Conservation (phyloP, 2,797 vertebrate species). For the Cyclura pinguis region DNA sequence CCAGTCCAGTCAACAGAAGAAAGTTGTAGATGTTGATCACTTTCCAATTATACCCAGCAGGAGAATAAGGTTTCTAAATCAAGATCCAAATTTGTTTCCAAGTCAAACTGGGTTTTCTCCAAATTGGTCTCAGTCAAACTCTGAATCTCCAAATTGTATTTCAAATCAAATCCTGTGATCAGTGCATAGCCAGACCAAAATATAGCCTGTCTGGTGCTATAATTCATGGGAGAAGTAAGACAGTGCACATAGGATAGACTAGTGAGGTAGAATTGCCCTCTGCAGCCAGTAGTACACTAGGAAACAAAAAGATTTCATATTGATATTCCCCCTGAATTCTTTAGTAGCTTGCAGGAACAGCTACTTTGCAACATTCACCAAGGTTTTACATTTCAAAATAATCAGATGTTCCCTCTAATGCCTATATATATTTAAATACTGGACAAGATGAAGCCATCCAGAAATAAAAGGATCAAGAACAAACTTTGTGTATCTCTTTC, state of each 20-base stretch:
- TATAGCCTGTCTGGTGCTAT: background rate
- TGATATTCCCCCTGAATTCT: background rate
- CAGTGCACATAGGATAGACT: background rate
- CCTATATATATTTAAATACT: background rate
- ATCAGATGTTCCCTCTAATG: background rate
- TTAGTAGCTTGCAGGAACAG: background rate
- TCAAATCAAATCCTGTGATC: background rate
- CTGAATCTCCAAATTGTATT: background rate
- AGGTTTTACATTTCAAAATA: background rate
- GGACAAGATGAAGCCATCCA: background rate
- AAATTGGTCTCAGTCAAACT: background rate
- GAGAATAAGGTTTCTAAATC: background rate
- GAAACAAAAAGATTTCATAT: background rate
- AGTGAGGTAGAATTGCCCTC: background rate
- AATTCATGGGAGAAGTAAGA: background rate
- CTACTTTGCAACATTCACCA: background rate
- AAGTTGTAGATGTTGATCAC: background rate
- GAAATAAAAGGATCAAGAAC: slow-evolving; percentile 28
- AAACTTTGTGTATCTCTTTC: background rate
- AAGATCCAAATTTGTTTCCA: background rate
- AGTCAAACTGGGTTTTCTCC: background rate
- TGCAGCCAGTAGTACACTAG: background rate
- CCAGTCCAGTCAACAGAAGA: background rate
- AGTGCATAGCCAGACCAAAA: background rate
- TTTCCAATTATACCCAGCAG: background rate